These are phyloP conservation scores for Cyclophora albipunctata DNA, from an alignment of 2,888 invertebrate genomes.

Conservation along the genomic window DNA sequence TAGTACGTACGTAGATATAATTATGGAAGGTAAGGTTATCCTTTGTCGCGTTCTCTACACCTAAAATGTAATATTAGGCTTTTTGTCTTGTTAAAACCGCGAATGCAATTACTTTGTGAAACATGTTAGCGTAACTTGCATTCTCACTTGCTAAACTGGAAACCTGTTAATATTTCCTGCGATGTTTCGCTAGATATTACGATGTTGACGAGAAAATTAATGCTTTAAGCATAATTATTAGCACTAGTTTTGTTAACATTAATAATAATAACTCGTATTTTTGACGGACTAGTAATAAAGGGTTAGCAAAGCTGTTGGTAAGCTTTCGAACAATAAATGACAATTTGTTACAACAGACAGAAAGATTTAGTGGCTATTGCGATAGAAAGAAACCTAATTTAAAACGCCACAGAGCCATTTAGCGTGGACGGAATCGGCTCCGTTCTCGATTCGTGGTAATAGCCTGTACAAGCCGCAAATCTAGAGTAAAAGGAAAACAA, in stretches of 20 bases:
- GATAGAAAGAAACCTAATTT: neutral
- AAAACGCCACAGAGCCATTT: constrained; percentile 2
- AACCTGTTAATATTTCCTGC: too few species aligned
- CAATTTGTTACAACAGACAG: constrained; percentile 1
- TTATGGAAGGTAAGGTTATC: neutral
- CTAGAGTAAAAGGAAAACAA: constrained; percentile 62
- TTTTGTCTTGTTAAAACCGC: constrained; percentile 3
- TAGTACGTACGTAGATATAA: neutral
- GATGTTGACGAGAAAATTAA: too few species aligned
- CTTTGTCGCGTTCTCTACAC: constrained; percentile 7
- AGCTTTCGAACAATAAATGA: too few species aligned
- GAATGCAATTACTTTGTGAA: constrained; percentile 4
- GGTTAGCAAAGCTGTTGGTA: too few species aligned
- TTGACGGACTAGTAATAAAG: too few species aligned
- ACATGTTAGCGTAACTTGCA: neutral
- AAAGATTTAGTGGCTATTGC: neutral
- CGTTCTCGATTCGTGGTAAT: constrained; percentile 14
- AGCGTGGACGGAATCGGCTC: constrained; percentile 3
- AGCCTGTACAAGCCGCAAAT: constrained; percentile 37
- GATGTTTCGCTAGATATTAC: too few species aligned
- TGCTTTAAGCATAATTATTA: too few species aligned
- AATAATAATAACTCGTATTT: too few species aligned
- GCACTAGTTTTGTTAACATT: too few species aligned
- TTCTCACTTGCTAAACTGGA: too few species aligned
- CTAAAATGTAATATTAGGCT: constrained; percentile 4